These are phyloP conservation scores for Alcedo quadribrachys DNA, from an alignment of 2,797 vertebrate genomes.

Conservation along the genomic window DNA sequence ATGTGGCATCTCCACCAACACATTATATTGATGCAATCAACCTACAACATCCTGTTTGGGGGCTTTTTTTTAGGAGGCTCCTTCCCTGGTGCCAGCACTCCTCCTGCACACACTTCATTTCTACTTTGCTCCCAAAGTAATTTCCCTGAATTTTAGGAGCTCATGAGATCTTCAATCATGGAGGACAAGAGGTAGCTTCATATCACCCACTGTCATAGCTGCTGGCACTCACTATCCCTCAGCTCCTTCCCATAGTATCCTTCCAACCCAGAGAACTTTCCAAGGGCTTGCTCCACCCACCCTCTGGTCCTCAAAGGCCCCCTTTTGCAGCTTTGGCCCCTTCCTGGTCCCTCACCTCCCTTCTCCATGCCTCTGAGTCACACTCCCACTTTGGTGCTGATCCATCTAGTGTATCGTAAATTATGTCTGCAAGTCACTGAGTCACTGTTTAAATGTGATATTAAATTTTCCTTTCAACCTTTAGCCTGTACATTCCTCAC, in stretches of 20 bases:
- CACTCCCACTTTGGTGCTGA: background rate
- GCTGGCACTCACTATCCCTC: background rate
- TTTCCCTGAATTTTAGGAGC: background rate
- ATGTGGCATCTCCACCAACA: background rate
- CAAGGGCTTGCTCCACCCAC: background rate
- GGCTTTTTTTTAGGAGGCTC: rapidly evolving
- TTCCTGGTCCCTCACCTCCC: background rate
- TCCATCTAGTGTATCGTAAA: background rate
- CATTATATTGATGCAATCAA: background rate
- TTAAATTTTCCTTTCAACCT: slow-evolving; percentile 15
- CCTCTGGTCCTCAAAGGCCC: background rate
- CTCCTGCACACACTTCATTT: background rate
- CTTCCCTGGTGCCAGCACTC: background rate
- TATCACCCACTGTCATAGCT: background rate
- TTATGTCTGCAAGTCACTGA: background rate
- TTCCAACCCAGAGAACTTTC: background rate
- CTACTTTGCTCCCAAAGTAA: background rate
- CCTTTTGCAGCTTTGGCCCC: background rate
- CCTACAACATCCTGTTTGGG: background rate
- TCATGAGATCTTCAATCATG: background rate
- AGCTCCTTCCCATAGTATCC: background rate
- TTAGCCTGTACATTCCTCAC: background rate
- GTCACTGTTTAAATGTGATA: slow-evolving; percentile 1
- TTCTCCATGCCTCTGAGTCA: background rate
- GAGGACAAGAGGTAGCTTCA: background rate